Percentiles rank a stretch among this genome's conserved stretches.
These are phyloP conservation scores for Schizaphis graminum DNA, from an alignment of 2,888 invertebrate species.

Conservation along the genomic window DNA sequence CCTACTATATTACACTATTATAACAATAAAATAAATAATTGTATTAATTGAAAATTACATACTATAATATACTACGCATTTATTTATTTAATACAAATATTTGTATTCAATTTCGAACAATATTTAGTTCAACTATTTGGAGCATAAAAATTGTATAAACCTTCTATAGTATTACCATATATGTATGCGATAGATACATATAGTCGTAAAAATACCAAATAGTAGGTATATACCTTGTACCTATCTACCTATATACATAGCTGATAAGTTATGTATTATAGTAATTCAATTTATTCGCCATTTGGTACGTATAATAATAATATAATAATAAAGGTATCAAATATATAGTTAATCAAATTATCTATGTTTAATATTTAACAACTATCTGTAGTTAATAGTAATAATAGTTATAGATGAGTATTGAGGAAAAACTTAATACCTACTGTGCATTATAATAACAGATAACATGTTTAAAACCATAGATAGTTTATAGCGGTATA, in stretches of 20 bases:
- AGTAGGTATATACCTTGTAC: background rate
- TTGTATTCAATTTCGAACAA: background rate
- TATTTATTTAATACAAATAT: background rate
- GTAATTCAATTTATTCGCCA: background rate
- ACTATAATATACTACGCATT: background rate
- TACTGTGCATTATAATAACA: background rate
- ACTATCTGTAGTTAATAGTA: background rate
- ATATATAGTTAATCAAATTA: background rate
- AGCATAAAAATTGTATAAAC: background rate
- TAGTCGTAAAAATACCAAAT: background rate
- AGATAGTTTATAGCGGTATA: background rate
- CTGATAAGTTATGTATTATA: background rate
- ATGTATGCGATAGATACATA: background rate
- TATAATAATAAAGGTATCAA: background rate
- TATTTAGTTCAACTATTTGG: background rate
- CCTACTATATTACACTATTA: background rate
- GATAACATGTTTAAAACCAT: background rate
- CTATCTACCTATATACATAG: background rate
- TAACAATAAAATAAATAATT: conserved; percentile 11
- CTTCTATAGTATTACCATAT: background rate
- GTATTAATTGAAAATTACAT: background rate
- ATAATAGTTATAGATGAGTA: background rate
- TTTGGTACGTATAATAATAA: background rate
- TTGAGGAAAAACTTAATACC: background rate
- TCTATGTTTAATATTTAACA: background rate